Percentiles rank a stretch among this genome's conserved stretches.
Evolutionary conservation across 2,797 vertebrate species (phyloP).

Genomic region (Neostethus bicornis): DNA sequence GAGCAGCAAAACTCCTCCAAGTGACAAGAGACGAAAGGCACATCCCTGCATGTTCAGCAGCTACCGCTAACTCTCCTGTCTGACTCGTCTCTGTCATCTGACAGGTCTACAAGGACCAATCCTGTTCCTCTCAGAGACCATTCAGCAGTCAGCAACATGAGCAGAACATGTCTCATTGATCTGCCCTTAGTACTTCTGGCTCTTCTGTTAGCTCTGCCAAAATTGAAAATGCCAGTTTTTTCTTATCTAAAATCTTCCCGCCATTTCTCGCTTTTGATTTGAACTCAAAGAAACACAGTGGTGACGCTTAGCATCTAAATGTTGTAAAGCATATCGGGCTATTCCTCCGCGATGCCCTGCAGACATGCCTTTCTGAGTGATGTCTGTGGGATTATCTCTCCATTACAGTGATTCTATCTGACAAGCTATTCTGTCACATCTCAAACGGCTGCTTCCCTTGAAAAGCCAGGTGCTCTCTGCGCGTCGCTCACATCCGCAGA

Average conservation of each 20-base stretch:
- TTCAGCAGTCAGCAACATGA: conserved; percentile 25
- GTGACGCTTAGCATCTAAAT: conserved; percentile 44
- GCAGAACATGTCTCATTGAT: conserved; percentile 34
- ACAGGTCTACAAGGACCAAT: conserved; percentile 54
- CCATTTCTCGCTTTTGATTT: conserved; percentile 44
- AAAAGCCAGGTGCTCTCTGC: conserved; percentile 75
- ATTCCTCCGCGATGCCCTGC: conserved; percentile 70
- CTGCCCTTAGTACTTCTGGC: conserved; percentile 43
- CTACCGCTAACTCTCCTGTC: conserved; percentile 56
- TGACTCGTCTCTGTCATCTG: conserved; percentile 51
- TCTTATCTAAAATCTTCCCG: conserved; percentile 24
- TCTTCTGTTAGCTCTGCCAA: conserved; percentile 25
- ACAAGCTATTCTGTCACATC: conserved; percentile 77
- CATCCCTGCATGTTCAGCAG: conserved; percentile 54
- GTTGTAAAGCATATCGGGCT: conserved; percentile 58
- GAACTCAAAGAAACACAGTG: conserved; percentile 28
- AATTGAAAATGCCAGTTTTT: conserved; percentile 39
- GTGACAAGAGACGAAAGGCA: conserved; percentile 69
- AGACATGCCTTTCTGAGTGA: conserved; percentile 76
- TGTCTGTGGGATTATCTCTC: conserved; percentile 75
- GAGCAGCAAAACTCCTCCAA: conserved; percentile 68
- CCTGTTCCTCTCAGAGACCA: conserved; percentile 51
- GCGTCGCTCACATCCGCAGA: conserved; percentile 67
- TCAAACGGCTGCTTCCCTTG: conserved; percentile 74
- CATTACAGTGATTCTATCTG: conserved; percentile 73